Conservation (phyloP, 1,140 invertebrate species). For the Hypothenemus hampei region DNA sequence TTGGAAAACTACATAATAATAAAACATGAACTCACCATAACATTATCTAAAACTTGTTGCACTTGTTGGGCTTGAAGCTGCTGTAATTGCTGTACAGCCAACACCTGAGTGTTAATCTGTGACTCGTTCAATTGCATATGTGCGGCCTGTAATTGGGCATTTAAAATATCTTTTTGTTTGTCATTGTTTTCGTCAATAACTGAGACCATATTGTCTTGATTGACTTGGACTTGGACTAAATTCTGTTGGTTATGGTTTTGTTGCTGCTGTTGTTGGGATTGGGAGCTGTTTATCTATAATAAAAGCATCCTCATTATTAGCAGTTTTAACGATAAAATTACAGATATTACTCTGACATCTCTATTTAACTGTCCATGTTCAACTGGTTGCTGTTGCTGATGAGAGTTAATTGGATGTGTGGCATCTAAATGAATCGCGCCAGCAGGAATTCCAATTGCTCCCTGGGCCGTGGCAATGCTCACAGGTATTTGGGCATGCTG, state of each 20-base stretch:
- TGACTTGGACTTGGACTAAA: constrained; percentile 45
- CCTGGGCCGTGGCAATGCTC: constrained; percentile 41
- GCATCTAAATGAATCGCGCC: constrained; percentile 44
- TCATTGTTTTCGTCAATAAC: constrained; percentile 46
- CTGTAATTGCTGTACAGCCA: constrained; percentile 43
- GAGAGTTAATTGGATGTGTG: constrained; percentile 34
- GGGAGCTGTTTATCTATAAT: neutral
- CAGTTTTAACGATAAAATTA: neutral
- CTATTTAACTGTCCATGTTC: constrained; percentile 29
- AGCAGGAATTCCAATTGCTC: constrained; percentile 42
- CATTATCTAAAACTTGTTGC: constrained; percentile 44
- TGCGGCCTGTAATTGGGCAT: constrained; percentile 38
- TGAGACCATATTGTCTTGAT: constrained; percentile 44
- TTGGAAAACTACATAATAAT: neutral
- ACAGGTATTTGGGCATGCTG: constrained; percentile 44
- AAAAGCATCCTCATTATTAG: neutral
- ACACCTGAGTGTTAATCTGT: constrained; percentile 39
- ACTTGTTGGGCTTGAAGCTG: constrained; percentile 45
- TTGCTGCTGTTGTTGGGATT: constrained; percentile 25
- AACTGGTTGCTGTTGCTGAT: constrained; percentile 41
- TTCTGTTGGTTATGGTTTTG: constrained; percentile 36
- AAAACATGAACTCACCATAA: constrained; percentile 28
- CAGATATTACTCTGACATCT: constrained; percentile 27
- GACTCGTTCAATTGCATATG: constrained; percentile 43
- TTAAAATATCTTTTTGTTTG: constrained; percentile 38